These are phyloP conservation scores for Macroramphosus scolopax DNA, from an alignment of 2,797 vertebrate genomes.

Conservation along the genomic window DNA sequence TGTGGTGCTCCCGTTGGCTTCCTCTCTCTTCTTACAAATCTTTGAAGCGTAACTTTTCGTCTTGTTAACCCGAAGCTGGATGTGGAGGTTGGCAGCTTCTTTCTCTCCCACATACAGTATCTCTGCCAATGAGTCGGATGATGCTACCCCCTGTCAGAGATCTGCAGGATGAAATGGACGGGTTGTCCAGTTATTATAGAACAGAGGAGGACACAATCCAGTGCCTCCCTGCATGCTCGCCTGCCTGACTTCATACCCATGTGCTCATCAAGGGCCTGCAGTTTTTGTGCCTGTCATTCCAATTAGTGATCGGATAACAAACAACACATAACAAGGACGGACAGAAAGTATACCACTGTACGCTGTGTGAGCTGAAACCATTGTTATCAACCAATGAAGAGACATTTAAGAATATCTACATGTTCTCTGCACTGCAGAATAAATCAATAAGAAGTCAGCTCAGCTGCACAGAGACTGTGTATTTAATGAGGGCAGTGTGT, in stretches of 20 bases:
- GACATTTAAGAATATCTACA: not conserved
- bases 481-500: slow-evolving; percentile 1
- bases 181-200: slow-evolving; percentile 49
- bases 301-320: slow-evolving; percentile 5
- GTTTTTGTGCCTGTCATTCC: slow-evolving; percentile 7
- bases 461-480: not conserved
- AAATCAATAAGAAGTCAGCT: too few species aligned
- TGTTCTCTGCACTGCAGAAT: too few species aligned
- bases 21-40: slow-evolving; percentile 27
- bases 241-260: slow-evolving; percentile 22
- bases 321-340: too few species aligned
- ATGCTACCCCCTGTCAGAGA: slow-evolving; percentile 49
- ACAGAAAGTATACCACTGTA: too few species aligned
- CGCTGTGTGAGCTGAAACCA: too few species aligned
- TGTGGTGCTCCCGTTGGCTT: slow-evolving; percentile 17
- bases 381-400: not conserved
- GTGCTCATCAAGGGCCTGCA: slow-evolving; percentile 11
- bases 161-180: slow-evolving; percentile 48
- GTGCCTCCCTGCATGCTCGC: slow-evolving; percentile 29
- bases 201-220: slow-evolving; percentile 41
- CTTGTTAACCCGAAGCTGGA: slow-evolving; percentile 54
- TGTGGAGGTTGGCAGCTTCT: slow-evolving; percentile 46
- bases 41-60: slow-evolving; percentile 50
- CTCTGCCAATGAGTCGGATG: slow-evolving; percentile 40
- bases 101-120: slow-evolving; percentile 29